Base-by-base conservation (phyloP, 2,797 vertebrate species). In the Gadopsis marmoratus region DNA sequence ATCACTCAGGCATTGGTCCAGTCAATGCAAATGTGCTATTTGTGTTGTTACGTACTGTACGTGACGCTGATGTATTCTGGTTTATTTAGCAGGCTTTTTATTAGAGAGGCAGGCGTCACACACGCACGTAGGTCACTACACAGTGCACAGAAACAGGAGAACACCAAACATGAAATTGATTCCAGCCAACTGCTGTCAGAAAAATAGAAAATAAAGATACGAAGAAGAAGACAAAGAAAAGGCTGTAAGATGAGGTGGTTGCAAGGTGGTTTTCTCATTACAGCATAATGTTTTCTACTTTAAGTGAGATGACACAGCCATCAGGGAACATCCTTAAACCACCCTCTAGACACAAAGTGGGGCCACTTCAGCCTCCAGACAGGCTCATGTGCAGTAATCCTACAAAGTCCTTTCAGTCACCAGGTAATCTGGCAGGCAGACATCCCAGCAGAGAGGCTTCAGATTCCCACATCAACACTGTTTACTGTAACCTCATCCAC, bases 361-460 rank as follows among this genome's bases (percentile, higher is more conserved):
- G 82, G 81, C 76, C 73, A 58, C 81, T 68, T 88, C 79, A 85
- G 83, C 78, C 84, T 90, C 79, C 81, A 93, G 93, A 94, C 91
- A 81, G 89, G 90, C 87, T 91, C 90, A 90, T 75, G 79, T 79
- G 48, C 61, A 33, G 67, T 94, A 95, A 94, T 94, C 94, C 88
- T 65, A 65, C 84, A 89, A 93, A 91, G 86, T 90, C 91, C 88
- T 91, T 78, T 64, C 88, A 85, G 80, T 85, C 84, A 83, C 6
- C 35, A 0, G 69, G 71, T 94, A 95, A 95, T 93, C 93, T 91
- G 84, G 33, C 76, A 75, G 54, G 10, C 83, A 82, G 89, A 88
- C 79, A 39, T 77, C 37, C 88, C 78, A 73, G 39, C 80, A 48
- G 48, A 69, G 69, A 76, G 47, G 79, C 60, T 4, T 4, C 66